Evolutionary conservation across 2,888 invertebrate genomes (phyloP), one percentile per base, ranked within the genome.

Genomic region (Drosophila mimica): DNA sequence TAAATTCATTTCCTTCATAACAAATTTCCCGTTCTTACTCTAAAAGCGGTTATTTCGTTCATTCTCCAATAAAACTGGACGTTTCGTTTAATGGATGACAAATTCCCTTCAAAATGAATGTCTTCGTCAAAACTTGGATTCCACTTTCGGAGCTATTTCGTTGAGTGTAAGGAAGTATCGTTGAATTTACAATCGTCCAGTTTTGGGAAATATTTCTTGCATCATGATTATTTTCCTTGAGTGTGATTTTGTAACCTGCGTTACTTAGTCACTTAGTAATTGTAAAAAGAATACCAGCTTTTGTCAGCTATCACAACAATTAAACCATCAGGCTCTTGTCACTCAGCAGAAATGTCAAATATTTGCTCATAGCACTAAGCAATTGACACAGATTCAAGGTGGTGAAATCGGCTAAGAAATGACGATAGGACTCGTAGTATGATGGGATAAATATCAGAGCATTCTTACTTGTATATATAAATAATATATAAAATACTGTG

Each of bases 321-420:
- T 5, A n/a, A 31, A 36, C 28, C 40, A 54, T 25, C 4, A 9
- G n/a, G 38, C 38, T 56, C 25, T 34, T 67, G 64, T 54, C 54
- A 54, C 17, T 25, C 0, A 33, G 20, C 34, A 61, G 4, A 40
- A 3, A 25, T 28, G 7, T 38, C 2, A 20, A 20, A 46, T 33
- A 28, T 15, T 17, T 49, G 28, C 15, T 8, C 15, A 46, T 25
- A 46, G 8, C 25, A 46, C 4, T 8, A 15, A 46, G 25, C 8
- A 15, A 46, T 25, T 25, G 6, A 46, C 15, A 25, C 15, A 8
- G 7, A 1, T 0, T 0, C 0, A 9, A 1, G 46, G 46, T 25
- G 0, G 15, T 46, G 15, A 25, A 46, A 46, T 25, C 2, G 15
- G 15, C 46, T 46, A 25, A 46, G 7, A 15, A 2, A 8, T 15